Evolutionary conservation across 1,140 invertebrate species (phyloP).

Genomic region (Listronotus bonariensis): DNA sequence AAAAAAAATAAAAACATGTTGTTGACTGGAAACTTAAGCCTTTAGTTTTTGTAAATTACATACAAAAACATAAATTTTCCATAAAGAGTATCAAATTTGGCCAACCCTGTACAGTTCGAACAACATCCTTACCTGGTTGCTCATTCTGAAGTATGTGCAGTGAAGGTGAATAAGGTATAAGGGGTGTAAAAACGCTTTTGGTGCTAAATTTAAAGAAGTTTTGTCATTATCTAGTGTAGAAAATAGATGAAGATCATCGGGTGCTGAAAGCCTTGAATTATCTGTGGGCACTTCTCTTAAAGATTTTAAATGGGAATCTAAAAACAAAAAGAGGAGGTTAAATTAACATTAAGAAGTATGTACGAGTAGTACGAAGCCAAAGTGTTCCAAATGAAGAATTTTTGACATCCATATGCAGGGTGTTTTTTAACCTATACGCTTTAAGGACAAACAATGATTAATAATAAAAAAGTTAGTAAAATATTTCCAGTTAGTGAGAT

Average conservation of each 20-base stretch:
- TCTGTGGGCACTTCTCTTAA: conserved; percentile 3
- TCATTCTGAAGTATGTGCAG: conserved; percentile 8
- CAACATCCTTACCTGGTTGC: conserved; percentile 1
- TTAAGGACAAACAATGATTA: no score
- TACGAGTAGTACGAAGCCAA: neutral
- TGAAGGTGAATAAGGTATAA: conserved; percentile 5
- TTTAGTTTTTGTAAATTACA: no score
- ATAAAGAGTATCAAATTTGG: no score
- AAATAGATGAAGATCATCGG: neutral
- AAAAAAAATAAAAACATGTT: no score
- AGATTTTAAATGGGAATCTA: conserved; percentile 10
- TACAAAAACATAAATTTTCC: no score
- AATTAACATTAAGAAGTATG: neutral
- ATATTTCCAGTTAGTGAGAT: no score
- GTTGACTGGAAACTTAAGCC: no score
- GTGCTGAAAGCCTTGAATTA: neutral
- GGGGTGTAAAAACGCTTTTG: conserved; percentile 10
- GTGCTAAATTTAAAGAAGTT: neutral
- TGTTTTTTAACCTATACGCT: no score
- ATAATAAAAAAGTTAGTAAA: no score
- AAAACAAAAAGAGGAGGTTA: conserved; percentile 10
- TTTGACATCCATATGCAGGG: no score
- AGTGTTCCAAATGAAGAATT: no score
- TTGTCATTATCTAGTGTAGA: conserved; percentile 8
- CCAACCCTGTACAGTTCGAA: no score